phyloP scores from a whole-genome alignment of 1,140 invertebrate species.

The Ephestia elutella region DNA sequence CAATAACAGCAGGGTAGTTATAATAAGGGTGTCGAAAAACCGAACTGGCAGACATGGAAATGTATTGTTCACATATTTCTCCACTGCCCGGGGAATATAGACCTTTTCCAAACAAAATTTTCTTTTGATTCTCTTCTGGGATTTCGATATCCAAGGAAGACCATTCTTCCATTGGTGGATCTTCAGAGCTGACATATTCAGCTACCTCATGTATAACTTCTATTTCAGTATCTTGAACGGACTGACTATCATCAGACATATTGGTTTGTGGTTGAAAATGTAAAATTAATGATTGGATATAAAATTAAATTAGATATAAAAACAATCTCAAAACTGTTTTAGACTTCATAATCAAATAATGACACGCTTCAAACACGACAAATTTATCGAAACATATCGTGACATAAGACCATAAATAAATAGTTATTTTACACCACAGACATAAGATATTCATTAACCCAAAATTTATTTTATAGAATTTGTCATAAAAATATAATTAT shows the following conservation, averaged over 20 bases:
- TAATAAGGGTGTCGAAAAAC: conserved; percentile 61
- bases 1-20: conserved; percentile 58
- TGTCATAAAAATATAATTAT: no score
- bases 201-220: not conserved
- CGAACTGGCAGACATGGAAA: conserved; percentile 61
- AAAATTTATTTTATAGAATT: no score
- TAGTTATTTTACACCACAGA: no score
- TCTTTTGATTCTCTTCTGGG: conserved; percentile 15
- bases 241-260: not conserved
- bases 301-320: no score
- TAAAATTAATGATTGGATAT: no score
- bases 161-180: conserved; percentile 40
- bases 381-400: no score
- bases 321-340: no score
- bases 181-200: conserved; percentile 23
- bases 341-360: no score
- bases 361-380: no score
- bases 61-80: conserved; percentile 49
- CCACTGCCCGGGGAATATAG: conserved; percentile 44
- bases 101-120: conserved; percentile 24
- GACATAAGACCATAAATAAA: no score
- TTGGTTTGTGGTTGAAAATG: not conserved
- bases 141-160: conserved; percentile 28
- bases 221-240: not conserved
- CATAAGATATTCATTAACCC: no score